These are phyloP conservation scores for Strigamia maritima DNA, from an alignment of 2,888 invertebrate species.

Conservation along the genomic window DNA sequence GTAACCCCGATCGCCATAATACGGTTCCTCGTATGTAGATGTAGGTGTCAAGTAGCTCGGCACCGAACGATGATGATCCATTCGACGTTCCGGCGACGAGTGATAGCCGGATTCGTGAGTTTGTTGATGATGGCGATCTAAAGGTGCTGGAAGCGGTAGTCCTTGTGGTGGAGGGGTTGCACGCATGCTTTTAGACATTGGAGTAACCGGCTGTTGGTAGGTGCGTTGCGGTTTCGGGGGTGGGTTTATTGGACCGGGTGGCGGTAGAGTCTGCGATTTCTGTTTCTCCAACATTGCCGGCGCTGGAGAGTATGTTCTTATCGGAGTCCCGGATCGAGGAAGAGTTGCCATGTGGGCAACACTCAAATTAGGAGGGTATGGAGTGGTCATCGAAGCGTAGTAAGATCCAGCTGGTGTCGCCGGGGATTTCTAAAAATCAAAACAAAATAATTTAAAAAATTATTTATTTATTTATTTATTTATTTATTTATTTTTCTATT, in stretches of 20 bases:
- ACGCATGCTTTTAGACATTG: slow-evolving; percentile 45
- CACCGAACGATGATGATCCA: slow-evolving; percentile 44
- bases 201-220: slow-evolving; percentile 55
- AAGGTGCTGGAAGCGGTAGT: slow-evolving; percentile 44
- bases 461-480: neutral
- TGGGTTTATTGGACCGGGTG: slow-evolving; percentile 42
- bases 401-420: slow-evolving; percentile 43
- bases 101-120: slow-evolving; percentile 44
- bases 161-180: slow-evolving; percentile 45
- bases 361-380: slow-evolving; percentile 42
- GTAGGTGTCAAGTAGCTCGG: slow-evolving; percentile 61
- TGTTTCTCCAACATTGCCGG: slow-evolving; percentile 41
- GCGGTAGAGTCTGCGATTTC: slow-evolving; percentile 44
- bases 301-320: slow-evolving; percentile 45
- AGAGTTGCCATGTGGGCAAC: slow-evolving; percentile 44
- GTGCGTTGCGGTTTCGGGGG: slow-evolving; percentile 63
- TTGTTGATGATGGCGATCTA: slow-evolving; percentile 44
- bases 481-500: neutral
- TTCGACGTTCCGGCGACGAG: slow-evolving; percentile 45
- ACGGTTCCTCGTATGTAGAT: slow-evolving; percentile 72
- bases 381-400: slow-evolving; percentile 43
- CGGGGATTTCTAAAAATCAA: slow-evolving; percentile 29
- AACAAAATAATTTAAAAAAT: neutral
- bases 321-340: slow-evolving; percentile 43
- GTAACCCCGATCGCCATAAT: slow-evolving; percentile 64